Conservation (phyloP, 2,888 invertebrate species). For the Hydriomena furcata region DNA sequence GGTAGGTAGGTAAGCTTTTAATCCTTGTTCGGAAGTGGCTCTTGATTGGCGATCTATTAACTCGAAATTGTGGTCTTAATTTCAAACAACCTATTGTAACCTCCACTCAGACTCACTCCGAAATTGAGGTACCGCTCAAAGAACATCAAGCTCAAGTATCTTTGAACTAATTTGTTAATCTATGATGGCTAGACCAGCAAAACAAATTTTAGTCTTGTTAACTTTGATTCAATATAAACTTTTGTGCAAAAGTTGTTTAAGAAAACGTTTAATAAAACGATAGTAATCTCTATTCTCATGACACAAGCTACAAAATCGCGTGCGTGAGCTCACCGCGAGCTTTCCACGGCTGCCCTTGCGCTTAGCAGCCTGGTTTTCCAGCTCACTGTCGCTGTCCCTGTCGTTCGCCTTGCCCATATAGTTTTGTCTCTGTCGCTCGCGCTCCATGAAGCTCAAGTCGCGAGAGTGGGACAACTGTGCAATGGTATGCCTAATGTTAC, state of each 20-base stretch:
- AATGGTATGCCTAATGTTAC: constrained; percentile 54
- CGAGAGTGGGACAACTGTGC: constrained; percentile 78
- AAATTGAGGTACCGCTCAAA: not conserved
- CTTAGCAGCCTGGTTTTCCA: constrained; percentile 81
- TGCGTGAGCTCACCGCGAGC: constrained; percentile 87
- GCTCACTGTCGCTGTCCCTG: constrained; percentile 95
- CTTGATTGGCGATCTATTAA: constrained; percentile 15
- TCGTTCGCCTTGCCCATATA: constrained; percentile 81
- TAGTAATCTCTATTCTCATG: constrained; percentile 56
- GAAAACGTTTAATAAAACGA: constrained; percentile 21
- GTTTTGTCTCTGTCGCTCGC: constrained; percentile 79
- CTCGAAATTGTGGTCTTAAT: constrained; percentile 16
- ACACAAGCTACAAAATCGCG: constrained; percentile 46
- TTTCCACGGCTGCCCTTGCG: constrained; percentile 86
- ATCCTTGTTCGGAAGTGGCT: constrained; percentile 16
- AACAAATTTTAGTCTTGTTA: no score
- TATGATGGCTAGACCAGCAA: not conserved
- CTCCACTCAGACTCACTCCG: not conserved
- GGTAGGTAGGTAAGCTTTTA: constrained; percentile 14
- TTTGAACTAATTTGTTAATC: not conserved
- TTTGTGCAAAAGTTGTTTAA: not conserved
- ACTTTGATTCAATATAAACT: no score
- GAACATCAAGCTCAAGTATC: not conserved
- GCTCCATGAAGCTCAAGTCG: constrained; percentile 78
- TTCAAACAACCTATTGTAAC: constrained; percentile 5